These are phyloP conservation scores for Lysandra bellargus DNA, from an alignment of 2,888 invertebrate genomes.

Conservation along the genomic window DNA sequence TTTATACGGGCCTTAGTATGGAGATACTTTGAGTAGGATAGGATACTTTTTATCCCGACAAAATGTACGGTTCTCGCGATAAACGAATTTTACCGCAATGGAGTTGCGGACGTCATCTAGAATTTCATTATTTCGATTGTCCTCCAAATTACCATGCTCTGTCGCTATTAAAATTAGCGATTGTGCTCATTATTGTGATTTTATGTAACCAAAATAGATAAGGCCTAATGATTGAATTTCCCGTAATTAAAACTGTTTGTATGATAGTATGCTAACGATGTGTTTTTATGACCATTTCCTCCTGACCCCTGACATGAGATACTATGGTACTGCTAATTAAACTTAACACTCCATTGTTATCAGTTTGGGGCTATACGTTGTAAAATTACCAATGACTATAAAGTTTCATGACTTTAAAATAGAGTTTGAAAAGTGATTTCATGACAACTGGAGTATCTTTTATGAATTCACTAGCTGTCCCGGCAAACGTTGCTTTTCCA, in stretches of 20 bases:
- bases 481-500: too few relatives aligned
- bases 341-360: slow-evolving; percentile 45
- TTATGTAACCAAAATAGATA: neutral
- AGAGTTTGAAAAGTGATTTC: neutral
- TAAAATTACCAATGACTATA: neutral
- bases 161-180: neutral
- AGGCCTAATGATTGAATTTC: slow-evolving; percentile 48
- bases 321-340: slow-evolving; percentile 61
- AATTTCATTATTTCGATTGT: neutral
- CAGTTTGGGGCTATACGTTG: slow-evolving; percentile 34
- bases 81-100: neutral
- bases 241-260: slow-evolving; percentile 70
- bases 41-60: too few relatives aligned
- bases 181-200: slow-evolving; percentile 9
- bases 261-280: slow-evolving; percentile 64
- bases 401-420: neutral
- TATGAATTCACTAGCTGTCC: too few relatives aligned
- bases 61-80: neutral
- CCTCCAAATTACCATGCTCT: neutral
- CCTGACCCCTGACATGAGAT: slow-evolving; percentile 74
- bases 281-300: slow-evolving; percentile 58
- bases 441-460: neutral
- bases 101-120: neutral
- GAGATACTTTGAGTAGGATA: too few relatives aligned
- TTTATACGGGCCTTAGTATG: too few relatives aligned